Base-by-base conservation (phyloP, 2,888 invertebrate genomes). In the Zootermopsis nevadensis region DNA sequence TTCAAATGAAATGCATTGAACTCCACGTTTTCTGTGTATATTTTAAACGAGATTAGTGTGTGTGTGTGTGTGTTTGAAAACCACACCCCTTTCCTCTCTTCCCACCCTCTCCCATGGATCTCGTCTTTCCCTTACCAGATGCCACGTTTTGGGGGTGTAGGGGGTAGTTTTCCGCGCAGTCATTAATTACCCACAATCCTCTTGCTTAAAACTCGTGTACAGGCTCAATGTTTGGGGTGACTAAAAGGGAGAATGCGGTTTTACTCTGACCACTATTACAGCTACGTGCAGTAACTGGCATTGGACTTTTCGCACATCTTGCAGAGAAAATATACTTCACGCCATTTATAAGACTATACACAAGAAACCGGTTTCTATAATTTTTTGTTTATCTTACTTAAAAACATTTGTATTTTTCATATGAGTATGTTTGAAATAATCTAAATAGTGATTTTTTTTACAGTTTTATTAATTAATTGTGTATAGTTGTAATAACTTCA, bases 1-100 rank as follows among this genome's bases (percentile, higher is more conserved):
- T 24, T 55, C 77, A 77, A 77, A 77, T 77, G 77, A 77, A 55
- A 77, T 77, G 77, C 77, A 77, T 77, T 77, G 77, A 77, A 77
- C 77, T 55, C 77, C 77, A 22, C 77, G 24, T 77, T 77, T 77
- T 77, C 77, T 53, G 77, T 77, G 77, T 77, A 77, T 77, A 77
- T 77, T 77, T 77, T 77, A 77, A 77, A 55, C 77, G 77, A 48
- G 48, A 33, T 30, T 24, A 30, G 77, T 77, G 53, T 53, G 27
- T 30, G 31, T 48, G 77, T 77, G 53, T 53, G 27, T 60, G 69
- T 33, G 69, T 69, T 69, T 77, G 31, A 30, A 33, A 55, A 53
- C 77, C 77, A 48, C 77, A 48, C 77, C 77, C 77, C 53, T 55
- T 77, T 77, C 55, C 77, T 77, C 77, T 69, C 31, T 69, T 33